A percentile compares a stretch with the other conserved stretches of the same genome.
Evolutionary conservation across 2,113 vertebrate genomes (phyloP).

Genomic region (Passer montanus): DNA sequence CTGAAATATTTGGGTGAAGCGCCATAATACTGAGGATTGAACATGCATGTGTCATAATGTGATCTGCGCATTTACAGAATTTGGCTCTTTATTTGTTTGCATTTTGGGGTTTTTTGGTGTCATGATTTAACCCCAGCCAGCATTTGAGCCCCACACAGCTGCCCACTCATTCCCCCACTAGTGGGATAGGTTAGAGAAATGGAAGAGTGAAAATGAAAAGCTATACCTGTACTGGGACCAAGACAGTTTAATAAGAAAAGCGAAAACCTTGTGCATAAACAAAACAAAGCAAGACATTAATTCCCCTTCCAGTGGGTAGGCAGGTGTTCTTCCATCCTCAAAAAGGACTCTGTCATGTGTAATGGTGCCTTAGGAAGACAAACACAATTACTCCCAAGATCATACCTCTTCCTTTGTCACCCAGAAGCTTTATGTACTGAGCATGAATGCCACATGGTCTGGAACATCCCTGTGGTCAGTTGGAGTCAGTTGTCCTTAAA

Average conservation of each 20-base stretch:
- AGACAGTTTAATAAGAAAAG: background rate
- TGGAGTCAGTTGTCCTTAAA: background rate
- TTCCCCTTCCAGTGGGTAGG: background rate
- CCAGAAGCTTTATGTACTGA: background rate
- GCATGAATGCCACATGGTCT: background rate
- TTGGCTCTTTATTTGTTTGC: background rate
- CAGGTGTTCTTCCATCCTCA: background rate
- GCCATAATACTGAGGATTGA: background rate
- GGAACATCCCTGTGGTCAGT: background rate
- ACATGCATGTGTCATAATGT: background rate
- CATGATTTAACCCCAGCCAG: background rate
- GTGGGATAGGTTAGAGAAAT: background rate
- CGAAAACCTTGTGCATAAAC: too few relatives aligned
- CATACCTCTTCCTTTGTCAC: background rate
- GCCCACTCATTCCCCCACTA: rapidly evolving
- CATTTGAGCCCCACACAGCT: background rate
- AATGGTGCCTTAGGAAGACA: background rate
- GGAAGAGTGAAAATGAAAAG: background rate
- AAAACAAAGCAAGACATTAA: background rate
- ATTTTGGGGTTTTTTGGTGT: background rate
- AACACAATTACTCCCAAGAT: background rate
- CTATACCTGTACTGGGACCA: background rate
- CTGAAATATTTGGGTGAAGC: background rate
- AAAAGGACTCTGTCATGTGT: background rate
- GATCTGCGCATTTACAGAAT: background rate